phyloP scores from a whole-genome alignment of 2,113 vertebrate species.

The Cairina moschata region DNA sequence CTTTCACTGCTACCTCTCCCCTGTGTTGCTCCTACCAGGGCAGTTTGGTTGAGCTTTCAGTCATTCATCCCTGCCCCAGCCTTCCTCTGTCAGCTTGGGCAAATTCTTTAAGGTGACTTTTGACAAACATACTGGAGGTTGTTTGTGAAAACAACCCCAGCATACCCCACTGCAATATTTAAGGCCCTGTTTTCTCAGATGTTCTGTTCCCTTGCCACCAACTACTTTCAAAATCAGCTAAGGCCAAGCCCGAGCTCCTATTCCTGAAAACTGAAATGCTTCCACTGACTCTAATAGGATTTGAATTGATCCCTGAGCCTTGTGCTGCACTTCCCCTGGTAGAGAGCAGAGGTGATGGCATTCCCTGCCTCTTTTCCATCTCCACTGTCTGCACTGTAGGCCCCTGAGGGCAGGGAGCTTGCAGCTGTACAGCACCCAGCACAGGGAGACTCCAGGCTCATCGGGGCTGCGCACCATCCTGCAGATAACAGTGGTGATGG shows the following conservation, averaged over 20 bases:
- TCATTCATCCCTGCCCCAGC: neutral
- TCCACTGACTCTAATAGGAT: neutral
- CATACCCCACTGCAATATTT: neutral
- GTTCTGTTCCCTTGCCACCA: neutral
- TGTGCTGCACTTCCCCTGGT: neutral
- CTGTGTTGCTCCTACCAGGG: neutral
- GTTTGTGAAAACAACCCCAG: neutral
- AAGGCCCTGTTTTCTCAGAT: neutral
- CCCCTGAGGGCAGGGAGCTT: neutral
- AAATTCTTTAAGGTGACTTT: neutral
- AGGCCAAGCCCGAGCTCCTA: neutral
- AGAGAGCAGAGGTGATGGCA: neutral
- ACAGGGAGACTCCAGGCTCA: neutral
- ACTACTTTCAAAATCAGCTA: neutral
- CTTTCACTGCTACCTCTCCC: neutral
- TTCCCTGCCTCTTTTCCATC: neutral
- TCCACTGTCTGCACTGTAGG: neutral
- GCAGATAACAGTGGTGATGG: neutral
- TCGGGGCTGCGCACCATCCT: neutral
- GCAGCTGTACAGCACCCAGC: too few species aligned
- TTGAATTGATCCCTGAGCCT: neutral
- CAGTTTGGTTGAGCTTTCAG: neutral
- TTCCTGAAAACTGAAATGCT: neutral
- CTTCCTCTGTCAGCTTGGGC: neutral
- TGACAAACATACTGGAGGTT: neutral